Evolutionary conservation across 2,888 invertebrate species (phyloP).

Genomic region (Omphaloscelis lunosa): DNA sequence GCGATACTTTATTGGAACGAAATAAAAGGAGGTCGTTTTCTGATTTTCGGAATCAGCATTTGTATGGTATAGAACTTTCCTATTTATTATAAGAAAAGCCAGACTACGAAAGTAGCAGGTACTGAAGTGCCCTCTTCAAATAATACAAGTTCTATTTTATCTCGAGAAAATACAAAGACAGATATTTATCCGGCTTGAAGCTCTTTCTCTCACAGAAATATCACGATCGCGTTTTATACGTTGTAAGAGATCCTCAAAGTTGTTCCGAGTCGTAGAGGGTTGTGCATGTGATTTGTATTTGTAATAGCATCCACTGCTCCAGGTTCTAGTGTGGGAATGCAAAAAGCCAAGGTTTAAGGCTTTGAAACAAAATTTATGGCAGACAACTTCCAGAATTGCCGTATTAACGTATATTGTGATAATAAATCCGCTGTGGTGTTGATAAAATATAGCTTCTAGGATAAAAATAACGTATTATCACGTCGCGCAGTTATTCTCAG

Average conservation of each 20-base stretch:
- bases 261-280: conserved; percentile 21
- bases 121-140: conserved; percentile 30
- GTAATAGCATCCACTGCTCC: conserved; percentile 42
- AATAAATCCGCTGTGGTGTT: conserved; percentile 46
- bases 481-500: conserved; percentile 52
- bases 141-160: conserved; percentile 29
- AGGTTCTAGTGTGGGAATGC: conserved; percentile 30
- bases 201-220: conserved; percentile 38
- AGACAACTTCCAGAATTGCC: conserved; percentile 41
- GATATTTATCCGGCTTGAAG: conserved; percentile 40
- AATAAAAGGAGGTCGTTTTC: conserved; percentile 52
- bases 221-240: conserved; percentile 44
- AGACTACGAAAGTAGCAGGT: conserved; percentile 18
- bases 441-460: conserved; percentile 41
- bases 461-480: conserved; percentile 55
- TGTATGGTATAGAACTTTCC: conserved; percentile 22
- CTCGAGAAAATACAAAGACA: conserved; percentile 41
- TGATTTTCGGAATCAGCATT: conserved; percentile 47
- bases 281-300: conserved; percentile 54
- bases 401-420: conserved; percentile 47
- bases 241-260: conserved; percentile 39
- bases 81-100: conserved; percentile 17
- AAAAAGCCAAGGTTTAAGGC: conserved; percentile 43
- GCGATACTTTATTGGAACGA: conserved; percentile 52
- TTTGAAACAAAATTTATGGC: conserved; percentile 41